Conservation (phyloP, 2,888 invertebrate species). For the Lithophane socia region DNA sequence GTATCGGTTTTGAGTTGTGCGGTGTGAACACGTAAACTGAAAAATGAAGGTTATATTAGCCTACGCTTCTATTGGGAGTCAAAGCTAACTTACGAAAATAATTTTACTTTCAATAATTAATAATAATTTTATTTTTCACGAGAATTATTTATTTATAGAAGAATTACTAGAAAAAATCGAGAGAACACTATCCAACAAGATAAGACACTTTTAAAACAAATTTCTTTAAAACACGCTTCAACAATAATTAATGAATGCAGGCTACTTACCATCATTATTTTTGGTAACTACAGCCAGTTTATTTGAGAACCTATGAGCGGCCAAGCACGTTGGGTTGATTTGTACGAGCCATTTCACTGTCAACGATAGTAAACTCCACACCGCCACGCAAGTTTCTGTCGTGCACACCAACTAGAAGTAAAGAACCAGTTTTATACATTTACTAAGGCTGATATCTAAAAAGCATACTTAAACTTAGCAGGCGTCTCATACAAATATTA, state of each 20-base stretch:
- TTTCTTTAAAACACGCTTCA: not conserved
- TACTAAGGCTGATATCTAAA: not conserved
- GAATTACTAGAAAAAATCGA: not conserved
- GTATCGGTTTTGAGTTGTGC: slow-evolving; percentile 80
- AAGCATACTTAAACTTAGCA: not conserved
- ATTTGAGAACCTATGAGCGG: slow-evolving; percentile 91
- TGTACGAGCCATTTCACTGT: slow-evolving; percentile 92
- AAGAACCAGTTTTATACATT: not conserved
- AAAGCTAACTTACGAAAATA: not conserved
- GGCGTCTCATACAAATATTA: not conserved
- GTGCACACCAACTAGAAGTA: slow-evolving; percentile 85
- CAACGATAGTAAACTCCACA: slow-evolving; percentile 94
- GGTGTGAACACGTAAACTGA: slow-evolving; percentile 87
- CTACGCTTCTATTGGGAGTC: not conserved
- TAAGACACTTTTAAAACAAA: not conserved
- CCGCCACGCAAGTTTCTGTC: slow-evolving; percentile 91
- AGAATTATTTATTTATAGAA: no score
- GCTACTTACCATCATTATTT: slow-evolving; percentile 91
- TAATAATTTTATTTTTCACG: no score
- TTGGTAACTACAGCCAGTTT: slow-evolving; percentile 93
- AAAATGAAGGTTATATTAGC: slow-evolving; percentile 64
- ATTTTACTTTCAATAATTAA: not conserved
- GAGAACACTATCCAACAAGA: not conserved
- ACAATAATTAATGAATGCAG: not conserved
- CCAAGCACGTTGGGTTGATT: slow-evolving; percentile 79